These are phyloP conservation scores for Prunella fulvescens DNA, from an alignment of 2,113 vertebrate genomes.

Conservation along the genomic window DNA sequence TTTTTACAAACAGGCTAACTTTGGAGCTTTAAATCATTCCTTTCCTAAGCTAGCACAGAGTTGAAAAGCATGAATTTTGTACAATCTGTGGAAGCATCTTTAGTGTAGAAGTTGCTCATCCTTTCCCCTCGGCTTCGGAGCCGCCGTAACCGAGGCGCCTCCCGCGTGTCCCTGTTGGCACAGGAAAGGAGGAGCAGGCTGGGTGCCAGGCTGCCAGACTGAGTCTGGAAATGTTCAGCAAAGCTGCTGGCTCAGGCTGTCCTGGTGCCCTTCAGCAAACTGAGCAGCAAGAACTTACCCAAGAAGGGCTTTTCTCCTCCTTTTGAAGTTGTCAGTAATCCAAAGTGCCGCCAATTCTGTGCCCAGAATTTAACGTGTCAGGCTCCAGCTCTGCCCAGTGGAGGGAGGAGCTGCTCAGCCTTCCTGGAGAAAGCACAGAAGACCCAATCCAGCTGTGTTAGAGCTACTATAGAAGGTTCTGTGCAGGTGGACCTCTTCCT, in stretches of 20 bases:
- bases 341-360: rapidly evolving
- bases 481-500: neutral
- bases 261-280: neutral
- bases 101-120: neutral
- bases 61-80: neutral
- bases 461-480: neutral
- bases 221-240: neutral
- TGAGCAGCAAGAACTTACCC: neutral
- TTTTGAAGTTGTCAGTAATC: neutral
- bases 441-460: neutral
- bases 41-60: neutral
- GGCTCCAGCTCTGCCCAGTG: neutral
- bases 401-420: neutral
- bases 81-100: neutral
- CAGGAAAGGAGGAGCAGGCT: neutral
- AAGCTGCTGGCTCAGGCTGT: neutral
- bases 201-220: neutral
- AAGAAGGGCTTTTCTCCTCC: neutral
- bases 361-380: neutral
- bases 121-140: neutral
- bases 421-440: neutral
- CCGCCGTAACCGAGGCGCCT: neutral
- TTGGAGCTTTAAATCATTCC: slow-evolving; percentile 26
- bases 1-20: neutral
- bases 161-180: neutral